phyloP scores from a whole-genome alignment of 2,797 vertebrate species.

The Ficedula albicollis region DNA sequence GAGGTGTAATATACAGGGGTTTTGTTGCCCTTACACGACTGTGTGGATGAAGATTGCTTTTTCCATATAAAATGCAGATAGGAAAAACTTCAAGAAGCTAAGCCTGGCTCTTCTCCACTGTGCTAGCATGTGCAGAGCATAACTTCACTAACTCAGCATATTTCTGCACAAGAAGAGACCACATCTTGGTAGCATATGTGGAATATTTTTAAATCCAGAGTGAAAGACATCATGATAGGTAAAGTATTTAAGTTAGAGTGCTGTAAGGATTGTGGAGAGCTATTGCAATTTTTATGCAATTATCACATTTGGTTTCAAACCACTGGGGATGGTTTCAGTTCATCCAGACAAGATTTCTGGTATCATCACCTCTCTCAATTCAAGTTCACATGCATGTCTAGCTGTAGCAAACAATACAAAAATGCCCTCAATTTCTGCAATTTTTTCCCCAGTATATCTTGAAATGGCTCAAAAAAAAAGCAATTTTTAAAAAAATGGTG shows the following conservation, averaged over 20 bases:
- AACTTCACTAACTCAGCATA: neutral
- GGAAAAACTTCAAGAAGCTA: neutral
- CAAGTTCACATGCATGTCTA: neutral
- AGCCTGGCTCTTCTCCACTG: neutral
- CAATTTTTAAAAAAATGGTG: fast-evolving
- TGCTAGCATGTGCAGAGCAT: neutral
- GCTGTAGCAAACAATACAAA: neutral
- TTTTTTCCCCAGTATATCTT: neutral
- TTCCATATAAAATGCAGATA: conserved; percentile 20
- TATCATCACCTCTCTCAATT: neutral
- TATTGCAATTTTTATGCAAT: neutral
- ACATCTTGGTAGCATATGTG: neutral
- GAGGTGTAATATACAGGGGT: fast-evolving
- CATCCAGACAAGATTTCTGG: neutral
- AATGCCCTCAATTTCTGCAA: neutral
- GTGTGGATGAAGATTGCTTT: neutral
- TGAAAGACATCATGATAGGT: neutral
- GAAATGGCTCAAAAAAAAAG: neutral
- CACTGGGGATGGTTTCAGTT: neutral
- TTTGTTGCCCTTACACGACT: neutral
- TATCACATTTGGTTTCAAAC: neutral
- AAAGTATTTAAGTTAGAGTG: neutral
- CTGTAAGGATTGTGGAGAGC: neutral
- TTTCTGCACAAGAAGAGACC: neutral
- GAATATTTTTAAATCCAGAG: neutral